Evolutionary conservation across 2,113 vertebrate species (phyloP).

Genomic region (Aphyosemion australe): DNA sequence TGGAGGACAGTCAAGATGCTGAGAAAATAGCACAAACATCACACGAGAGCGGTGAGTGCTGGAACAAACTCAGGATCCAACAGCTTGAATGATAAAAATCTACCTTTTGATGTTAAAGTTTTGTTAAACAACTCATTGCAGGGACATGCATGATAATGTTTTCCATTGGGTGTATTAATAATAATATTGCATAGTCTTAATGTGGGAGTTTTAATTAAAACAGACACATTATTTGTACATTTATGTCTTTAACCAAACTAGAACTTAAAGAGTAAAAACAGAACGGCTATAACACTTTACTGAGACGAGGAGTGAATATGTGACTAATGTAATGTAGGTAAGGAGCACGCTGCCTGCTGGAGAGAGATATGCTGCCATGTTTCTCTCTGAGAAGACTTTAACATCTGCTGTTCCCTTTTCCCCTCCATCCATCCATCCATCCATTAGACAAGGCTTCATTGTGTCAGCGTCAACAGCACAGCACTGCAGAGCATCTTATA

Average conservation of each 20-base stretch:
- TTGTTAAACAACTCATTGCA: too few relatives aligned
- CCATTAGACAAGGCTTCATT: constrained; percentile 13
- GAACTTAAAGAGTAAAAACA: too few relatives aligned
- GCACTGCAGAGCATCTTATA: constrained; percentile 16
- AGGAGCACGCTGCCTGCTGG: neutral
- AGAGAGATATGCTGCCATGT: constrained; percentile 7
- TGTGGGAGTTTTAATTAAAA: too few relatives aligned
- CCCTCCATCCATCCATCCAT: constrained; percentile 5
- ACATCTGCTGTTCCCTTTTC: constrained; percentile 24
- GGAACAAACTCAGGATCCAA: neutral
- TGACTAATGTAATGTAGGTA: neutral
- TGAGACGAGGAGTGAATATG: too few relatives aligned
- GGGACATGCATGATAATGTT: too few relatives aligned
- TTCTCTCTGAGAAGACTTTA: constrained; percentile 30
- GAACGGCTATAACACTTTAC: too few relatives aligned
- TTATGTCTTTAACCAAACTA: neutral
- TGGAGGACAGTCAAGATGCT: neutral
- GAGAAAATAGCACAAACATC: neutral
- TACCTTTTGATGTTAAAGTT: too few relatives aligned
- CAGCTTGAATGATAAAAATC: neutral
- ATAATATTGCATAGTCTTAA: too few relatives aligned
- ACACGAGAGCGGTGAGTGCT: neutral
- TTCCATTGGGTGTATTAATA: too few relatives aligned
- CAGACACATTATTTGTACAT: too few relatives aligned
- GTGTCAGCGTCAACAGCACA: constrained; percentile 20